Base-by-base conservation (phyloP, 2,797 vertebrate species). In the Brachymystax lenok region DNA sequence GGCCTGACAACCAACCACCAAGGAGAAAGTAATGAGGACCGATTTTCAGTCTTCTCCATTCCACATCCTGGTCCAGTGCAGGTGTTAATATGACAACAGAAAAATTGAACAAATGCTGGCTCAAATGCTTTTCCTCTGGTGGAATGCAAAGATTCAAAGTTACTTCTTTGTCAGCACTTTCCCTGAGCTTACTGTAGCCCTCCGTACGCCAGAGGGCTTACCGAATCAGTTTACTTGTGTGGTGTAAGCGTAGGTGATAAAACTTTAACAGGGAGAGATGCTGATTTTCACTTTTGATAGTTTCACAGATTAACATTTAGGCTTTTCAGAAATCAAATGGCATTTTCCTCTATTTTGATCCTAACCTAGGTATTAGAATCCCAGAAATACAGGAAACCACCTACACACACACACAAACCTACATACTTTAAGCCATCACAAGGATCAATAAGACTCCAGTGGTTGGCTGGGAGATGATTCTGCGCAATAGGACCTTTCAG, bases 151-250 rank as follows among this genome's bases (percentile, higher is more conserved):
- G 61, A 84, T 83, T 88, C 86, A 86, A 85, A 82, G 73, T 81
- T 77, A 88, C 82, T 81, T 88, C 77, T 88, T 83, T 85, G 86
- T 91, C 87, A 90, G 89, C 84, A 88, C 61, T 90, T 87, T 88
- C 73, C 27, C 5, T 14, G 2, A 14, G 28, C 64, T 69, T 64
- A 64, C 61, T 24, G 61, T 64, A 56, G 52, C 52, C 52, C 19
- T 56, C 17, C 5, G 52, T 56, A 19, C 52, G 1, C 40, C 40
- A 10, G 40, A 46, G 40, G 40, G 52, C 52, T 56, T 56, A 19
- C 52, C 52, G 19, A 24, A 64, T 46, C 10, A 46, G 10, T 8
- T 46, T 10, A 46, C 40, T 46, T 46, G 10, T 46, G 40, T 46
- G 40, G 10, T 13, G 40, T 46, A 46, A 46, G 40, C 12, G 10